phyloP scores from a whole-genome alignment of 2,888 invertebrate genomes.

The Platerodrilus igneus region DNA sequence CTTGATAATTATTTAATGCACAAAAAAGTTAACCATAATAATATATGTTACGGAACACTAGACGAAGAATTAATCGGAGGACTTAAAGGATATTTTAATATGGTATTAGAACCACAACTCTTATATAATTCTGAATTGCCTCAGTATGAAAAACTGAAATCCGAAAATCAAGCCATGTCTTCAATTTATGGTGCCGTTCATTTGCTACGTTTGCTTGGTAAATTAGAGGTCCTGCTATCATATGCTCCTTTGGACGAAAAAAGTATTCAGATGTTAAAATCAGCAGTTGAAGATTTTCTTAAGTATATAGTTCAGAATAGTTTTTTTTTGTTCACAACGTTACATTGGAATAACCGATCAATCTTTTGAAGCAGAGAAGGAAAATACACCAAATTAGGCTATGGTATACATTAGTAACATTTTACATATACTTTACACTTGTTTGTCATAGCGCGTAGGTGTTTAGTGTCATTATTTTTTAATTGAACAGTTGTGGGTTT shows the following conservation, averaged over 20 bases:
- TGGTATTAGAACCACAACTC: constrained; percentile 84
- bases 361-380: too few species aligned
- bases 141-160: constrained; percentile 80
- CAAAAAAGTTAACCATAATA: constrained; percentile 74
- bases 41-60: constrained; percentile 65
- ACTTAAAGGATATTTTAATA: constrained; percentile 90
- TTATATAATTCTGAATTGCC: constrained; percentile 92
- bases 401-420: too few species aligned
- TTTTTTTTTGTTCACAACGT: constrained; percentile 72
- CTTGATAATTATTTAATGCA: constrained; percentile 80
- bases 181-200: constrained; percentile 89
- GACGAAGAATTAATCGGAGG: constrained; percentile 65
- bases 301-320: constrained; percentile 83
- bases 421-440: too few species aligned
- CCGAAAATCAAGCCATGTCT: constrained; percentile 71
- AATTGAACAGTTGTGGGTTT: too few species aligned
- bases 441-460: too few species aligned
- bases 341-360: too few species aligned
- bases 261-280: constrained; percentile 73
- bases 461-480: too few species aligned
- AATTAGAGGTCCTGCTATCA: constrained; percentile 83
- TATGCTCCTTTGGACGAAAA: constrained; percentile 87
- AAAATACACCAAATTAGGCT: too few species aligned
- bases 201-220: constrained; percentile 82
- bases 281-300: constrained; percentile 83